Conservation (phyloP, 2,888 invertebrate species). For the Iphiclides podalirius region DNA sequence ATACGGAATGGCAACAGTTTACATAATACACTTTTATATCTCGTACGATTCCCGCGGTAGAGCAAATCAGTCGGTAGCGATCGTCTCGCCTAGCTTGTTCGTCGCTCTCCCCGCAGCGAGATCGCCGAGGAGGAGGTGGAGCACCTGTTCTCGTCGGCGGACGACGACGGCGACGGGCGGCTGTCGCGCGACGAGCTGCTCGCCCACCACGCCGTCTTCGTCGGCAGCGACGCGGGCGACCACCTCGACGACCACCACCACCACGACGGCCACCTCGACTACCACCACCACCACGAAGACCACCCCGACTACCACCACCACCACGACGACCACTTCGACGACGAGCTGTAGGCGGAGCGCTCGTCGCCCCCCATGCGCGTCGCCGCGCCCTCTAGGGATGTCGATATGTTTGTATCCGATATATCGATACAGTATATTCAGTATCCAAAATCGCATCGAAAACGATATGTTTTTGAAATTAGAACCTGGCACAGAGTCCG, state of each 20-base stretch:
- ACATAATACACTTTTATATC: no score
- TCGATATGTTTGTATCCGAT: no score
- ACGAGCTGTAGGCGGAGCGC: conserved; percentile 88
- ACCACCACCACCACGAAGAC: conserved; percentile 90
- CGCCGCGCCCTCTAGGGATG: no score
- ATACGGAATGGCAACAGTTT: no score
- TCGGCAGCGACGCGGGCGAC: conserved; percentile 89
- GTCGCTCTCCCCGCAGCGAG: conserved; percentile 86
- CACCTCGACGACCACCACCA: not conserved
- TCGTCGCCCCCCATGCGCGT: no score
- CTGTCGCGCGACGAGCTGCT: conserved; percentile 91
- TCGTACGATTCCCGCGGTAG: no score
- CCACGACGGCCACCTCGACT: conserved; percentile 80
- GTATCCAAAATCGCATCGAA: no score
- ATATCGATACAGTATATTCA: no score
- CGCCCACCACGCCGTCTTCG: conserved; percentile 92
- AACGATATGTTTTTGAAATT: no score
- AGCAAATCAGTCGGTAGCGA: no score
- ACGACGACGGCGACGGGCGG: conserved; percentile 90
- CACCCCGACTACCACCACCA: conserved; percentile 91
- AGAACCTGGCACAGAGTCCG: no score
- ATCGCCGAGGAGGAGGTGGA: conserved; percentile 94
- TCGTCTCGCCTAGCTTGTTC: no score
- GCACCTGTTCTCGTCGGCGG: conserved; percentile 92
- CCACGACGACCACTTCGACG: conserved; percentile 88